These are phyloP conservation scores for Atlantisia rogersi DNA, from an alignment of 2,113 vertebrate species.

Conservation along the genomic window DNA sequence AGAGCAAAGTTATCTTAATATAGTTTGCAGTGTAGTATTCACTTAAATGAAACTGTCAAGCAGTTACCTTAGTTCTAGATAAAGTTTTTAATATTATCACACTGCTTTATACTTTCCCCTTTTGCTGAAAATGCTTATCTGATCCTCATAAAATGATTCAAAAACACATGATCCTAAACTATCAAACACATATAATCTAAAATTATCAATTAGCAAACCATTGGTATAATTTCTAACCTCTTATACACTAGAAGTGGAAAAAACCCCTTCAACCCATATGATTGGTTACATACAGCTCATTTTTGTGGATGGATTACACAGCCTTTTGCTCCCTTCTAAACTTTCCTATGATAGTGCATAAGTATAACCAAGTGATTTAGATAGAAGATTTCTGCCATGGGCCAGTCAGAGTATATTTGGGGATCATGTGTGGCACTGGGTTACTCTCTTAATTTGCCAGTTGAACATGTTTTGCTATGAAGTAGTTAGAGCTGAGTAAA, in stretches of 20 bases:
- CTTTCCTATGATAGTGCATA: neutral
- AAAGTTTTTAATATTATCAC: neutral
- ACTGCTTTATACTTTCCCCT: neutral
- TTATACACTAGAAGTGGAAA: neutral
- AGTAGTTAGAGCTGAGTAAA: neutral
- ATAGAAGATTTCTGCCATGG: neutral
- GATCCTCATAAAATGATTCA: neutral
- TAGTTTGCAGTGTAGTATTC: neutral
- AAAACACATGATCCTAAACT: neutral
- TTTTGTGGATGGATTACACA: neutral
- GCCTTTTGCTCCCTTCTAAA: neutral
- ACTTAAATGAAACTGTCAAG: neutral
- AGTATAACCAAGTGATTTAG: neutral
- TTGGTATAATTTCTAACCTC: neutral
- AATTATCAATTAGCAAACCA: neutral
- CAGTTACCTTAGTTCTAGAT: neutral
- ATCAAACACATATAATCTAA: neutral
- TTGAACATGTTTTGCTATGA: neutral
- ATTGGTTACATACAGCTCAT: neutral
- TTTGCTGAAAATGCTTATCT: neutral
- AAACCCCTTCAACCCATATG: rapidly evolving
- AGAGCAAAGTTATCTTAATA: neutral
- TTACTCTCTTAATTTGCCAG: neutral
- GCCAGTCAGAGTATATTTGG: rapidly evolving
- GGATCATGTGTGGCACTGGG: neutral